Conservation (phyloP, 1,140 invertebrate genomes). For the Nebria ingens region DNA sequence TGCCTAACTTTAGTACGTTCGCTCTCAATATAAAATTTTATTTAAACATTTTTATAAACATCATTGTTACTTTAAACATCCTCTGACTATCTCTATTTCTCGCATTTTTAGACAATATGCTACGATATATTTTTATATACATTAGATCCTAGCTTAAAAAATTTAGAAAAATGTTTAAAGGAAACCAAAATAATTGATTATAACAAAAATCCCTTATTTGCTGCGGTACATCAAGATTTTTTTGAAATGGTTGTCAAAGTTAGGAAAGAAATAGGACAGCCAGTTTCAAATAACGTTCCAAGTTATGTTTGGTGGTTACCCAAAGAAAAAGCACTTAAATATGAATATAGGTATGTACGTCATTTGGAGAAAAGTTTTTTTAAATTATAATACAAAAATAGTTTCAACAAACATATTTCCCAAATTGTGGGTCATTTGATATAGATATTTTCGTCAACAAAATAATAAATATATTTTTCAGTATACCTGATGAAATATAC, state of each 20-base stretch:
- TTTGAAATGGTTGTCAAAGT: neutral
- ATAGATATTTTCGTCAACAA: no score
- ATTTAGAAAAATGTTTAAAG: slow-evolving; percentile 13
- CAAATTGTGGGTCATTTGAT: no score
- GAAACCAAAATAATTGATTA: slow-evolving; percentile 16
- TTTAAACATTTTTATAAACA: no score
- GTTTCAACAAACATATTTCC: no score
- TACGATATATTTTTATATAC: slow-evolving; percentile 16
- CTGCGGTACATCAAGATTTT: neutral
- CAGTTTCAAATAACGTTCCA: neutral
- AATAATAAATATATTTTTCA: slow-evolving; percentile 18
- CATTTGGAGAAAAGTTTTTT: no score
- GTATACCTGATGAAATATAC: slow-evolving; percentile 24
- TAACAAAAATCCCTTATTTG: slow-evolving; percentile 9
- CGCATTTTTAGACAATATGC: slow-evolving; percentile 13
- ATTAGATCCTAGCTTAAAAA: slow-evolving; percentile 13
- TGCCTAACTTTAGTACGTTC: no score
- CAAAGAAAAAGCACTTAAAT: neutral
- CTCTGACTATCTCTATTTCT: neutral
- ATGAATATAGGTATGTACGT: neutral
- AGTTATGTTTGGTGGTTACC: neutral
- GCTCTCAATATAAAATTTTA: neutral
- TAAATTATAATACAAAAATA: no score
- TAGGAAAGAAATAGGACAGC: neutral
- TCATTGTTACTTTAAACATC: neutral